Conservation (phyloP, 2,113 vertebrate species). For the Brienomyrus brachyistius region DNA sequence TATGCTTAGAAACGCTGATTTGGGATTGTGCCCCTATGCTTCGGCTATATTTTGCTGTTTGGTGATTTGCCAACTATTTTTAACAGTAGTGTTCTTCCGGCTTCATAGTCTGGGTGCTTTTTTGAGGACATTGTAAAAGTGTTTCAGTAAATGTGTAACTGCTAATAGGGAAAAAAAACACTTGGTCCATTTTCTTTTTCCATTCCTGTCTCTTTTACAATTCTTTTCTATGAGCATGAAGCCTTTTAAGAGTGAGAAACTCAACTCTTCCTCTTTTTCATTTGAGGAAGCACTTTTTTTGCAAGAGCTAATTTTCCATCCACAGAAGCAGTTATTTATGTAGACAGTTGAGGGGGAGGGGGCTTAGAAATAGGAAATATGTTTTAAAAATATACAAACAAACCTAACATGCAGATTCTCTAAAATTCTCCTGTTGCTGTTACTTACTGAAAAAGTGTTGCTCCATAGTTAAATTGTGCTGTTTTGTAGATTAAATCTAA, state of each 20-base stretch:
- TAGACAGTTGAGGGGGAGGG: not conserved
- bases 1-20: not conserved
- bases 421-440: not conserved
- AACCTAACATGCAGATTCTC: not conserved
- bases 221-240: not conserved
- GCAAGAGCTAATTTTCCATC: conserved; percentile 13
- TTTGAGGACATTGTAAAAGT: not conserved
- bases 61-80: not conserved
- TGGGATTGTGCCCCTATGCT: not conserved
- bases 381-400: not conserved
- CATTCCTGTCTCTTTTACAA: not conserved
- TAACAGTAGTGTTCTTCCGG: not conserved
- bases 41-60: not conserved
- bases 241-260: not conserved
- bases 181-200: not conserved
- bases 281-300: conserved; percentile 16
- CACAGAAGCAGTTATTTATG: not conserved
- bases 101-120: not conserved
- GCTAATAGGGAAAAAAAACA: not conserved
- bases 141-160: not conserved
- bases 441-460: not conserved
- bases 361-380: conserved; percentile 1
- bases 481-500: not conserved
- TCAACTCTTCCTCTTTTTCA: conserved; percentile 4
- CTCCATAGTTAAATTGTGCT: not conserved